A percentile compares a stretch with the other conserved stretches of the same genome.
Evolutionary conservation across 2,113 vertebrate species (phyloP).

Genomic region (Micronycteris hirsuta): DNA sequence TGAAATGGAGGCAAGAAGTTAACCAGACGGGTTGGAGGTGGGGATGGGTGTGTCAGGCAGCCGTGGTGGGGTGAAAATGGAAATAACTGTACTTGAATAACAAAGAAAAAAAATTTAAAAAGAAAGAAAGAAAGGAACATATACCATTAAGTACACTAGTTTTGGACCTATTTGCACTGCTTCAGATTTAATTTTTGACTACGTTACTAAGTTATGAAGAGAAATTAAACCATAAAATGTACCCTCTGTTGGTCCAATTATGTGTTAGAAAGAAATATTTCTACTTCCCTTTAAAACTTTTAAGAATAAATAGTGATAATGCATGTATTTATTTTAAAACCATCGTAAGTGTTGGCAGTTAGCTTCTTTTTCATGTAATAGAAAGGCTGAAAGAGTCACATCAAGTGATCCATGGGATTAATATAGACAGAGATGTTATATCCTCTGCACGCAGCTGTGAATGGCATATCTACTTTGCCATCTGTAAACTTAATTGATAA

Average conservation of each 20-base stretch:
- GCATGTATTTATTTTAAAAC: constrained; percentile 69
- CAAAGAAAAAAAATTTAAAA: too few relatives aligned
- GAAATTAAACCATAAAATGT: not conserved
- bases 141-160: not conserved
- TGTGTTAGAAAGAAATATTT: constrained; percentile 23
- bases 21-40: too few relatives aligned
- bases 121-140: not conserved
- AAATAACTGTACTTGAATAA: too few relatives aligned
- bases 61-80: too few relatives aligned
- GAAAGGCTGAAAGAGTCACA: constrained; percentile 79
- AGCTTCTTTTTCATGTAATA: constrained; percentile 73
- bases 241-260: not conserved
- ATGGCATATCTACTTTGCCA: constrained; percentile 77
- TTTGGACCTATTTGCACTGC: not conserved
- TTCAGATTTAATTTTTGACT: constrained; percentile 29
- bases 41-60: too few relatives aligned
- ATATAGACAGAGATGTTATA: constrained; percentile 81
- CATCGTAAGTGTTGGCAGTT: constrained; percentile 64
- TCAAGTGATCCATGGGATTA: constrained; percentile 78
- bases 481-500: constrained; percentile 79
- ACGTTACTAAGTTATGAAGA: not conserved
- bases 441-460: constrained; percentile 75
- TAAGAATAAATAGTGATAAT: not conserved
- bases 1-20: too few relatives aligned
- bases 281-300: not conserved